phyloP scores from a whole-genome alignment of 1,140 invertebrate genomes.

The Papilio dardanus region DNA sequence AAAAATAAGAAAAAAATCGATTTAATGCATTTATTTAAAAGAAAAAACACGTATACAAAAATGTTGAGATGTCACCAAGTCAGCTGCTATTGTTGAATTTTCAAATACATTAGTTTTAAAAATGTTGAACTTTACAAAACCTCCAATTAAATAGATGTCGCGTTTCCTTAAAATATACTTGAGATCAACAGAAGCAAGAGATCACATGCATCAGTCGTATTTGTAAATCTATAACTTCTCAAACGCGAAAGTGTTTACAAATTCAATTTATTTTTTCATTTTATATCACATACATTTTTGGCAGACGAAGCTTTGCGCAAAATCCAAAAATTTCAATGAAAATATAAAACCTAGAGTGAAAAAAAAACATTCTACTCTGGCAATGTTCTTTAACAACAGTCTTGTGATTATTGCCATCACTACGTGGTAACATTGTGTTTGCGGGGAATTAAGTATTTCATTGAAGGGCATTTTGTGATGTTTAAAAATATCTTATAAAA shows the following conservation, averaged over 20 bases:
- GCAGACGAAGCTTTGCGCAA: conserved; percentile 38
- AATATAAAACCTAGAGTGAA: conserved; percentile 16
- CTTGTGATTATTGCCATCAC: conserved; percentile 46
- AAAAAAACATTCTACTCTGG: conserved; percentile 6
- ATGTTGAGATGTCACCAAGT: neutral
- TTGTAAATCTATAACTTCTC: conserved; percentile 38
- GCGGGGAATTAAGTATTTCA: conserved; percentile 23
- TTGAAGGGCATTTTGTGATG: conserved; percentile 29
- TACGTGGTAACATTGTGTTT: conserved; percentile 43
- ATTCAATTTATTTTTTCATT: conserved; percentile 27
- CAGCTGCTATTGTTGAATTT: conserved; percentile 11
- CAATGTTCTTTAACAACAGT: conserved; percentile 40
- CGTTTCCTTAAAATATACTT: conserved; percentile 55
- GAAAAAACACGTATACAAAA: conserved; percentile 18
- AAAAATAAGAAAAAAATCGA: neutral
- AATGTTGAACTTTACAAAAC: conserved; percentile 22
- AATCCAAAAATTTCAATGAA: conserved; percentile 34
- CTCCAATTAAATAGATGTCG: conserved; percentile 23
- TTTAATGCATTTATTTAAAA: conserved; percentile 5
- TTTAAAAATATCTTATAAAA: conserved; percentile 38
- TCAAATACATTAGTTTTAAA: conserved; percentile 2
- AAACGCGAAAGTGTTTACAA: conserved; percentile 35
- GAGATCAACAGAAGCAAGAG: conserved; percentile 73
- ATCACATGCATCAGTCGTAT: conserved; percentile 69
- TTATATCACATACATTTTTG: conserved; percentile 48